Percentiles rank a stretch among this genome's conserved stretches.
Evolutionary conservation across 2,797 vertebrate genomes (phyloP).

Genomic region (Chrosomus eos): DNA sequence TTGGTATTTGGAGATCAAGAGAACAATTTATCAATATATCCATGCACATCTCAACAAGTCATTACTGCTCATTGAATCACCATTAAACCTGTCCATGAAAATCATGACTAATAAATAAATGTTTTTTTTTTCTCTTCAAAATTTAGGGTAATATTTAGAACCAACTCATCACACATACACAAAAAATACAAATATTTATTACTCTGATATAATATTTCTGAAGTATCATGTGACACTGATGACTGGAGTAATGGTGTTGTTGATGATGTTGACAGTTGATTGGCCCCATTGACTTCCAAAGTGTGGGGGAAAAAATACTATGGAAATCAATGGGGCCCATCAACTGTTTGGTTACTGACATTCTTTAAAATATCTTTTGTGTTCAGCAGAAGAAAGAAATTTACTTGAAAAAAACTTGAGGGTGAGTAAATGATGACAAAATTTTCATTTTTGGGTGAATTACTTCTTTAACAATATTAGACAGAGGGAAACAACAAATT

Average conservation of each 20-base stretch:
- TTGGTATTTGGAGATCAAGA: neutral
- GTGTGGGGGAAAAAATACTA: too few relatives aligned
- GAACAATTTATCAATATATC: neutral
- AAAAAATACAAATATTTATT: neutral
- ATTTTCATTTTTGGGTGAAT: too few relatives aligned
- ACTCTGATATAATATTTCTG: neutral
- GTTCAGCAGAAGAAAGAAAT: too few relatives aligned
- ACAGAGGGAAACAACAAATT: neutral
- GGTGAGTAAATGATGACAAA: too few relatives aligned
- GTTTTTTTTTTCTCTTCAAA: neutral
- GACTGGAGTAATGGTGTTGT: neutral
- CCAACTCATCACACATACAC: neutral
- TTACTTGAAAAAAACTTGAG: too few relatives aligned
- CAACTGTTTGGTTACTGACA: too few relatives aligned
- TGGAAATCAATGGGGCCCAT: too few relatives aligned
- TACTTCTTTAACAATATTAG: neutral
- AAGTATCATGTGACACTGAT: neutral
- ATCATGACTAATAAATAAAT: neutral
- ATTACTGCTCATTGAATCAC: neutral
- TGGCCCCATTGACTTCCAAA: too few relatives aligned
- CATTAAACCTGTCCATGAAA: neutral
- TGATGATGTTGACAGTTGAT: too few relatives aligned
- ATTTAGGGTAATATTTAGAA: neutral
- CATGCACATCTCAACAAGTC: neutral
- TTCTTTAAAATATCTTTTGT: too few relatives aligned